These are phyloP conservation scores for Hirtodrosophila trivittata DNA, from an alignment of 2,888 invertebrate genomes.

Conservation along the genomic window DNA sequence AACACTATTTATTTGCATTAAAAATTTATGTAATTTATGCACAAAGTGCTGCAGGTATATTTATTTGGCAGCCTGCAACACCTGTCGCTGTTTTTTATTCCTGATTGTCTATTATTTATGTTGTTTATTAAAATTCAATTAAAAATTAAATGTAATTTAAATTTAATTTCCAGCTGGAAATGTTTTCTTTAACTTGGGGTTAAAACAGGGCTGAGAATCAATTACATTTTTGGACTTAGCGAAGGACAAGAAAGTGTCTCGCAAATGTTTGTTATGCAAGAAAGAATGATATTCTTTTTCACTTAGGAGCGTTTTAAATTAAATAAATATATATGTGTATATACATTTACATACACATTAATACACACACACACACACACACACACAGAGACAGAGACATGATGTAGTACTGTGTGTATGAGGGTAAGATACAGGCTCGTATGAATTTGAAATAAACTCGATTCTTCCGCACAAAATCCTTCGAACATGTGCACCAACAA, in stretches of 20 bases:
- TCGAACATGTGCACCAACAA: slow-evolving; percentile 39
- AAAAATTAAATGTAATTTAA: neutral
- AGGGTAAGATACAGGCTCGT: slow-evolving; percentile 23
- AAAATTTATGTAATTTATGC: too few relatives aligned
- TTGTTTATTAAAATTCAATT: too few relatives aligned
- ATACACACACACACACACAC: neutral
- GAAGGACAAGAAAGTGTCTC: neutral
- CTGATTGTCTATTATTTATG: too few relatives aligned
- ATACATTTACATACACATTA: neutral
- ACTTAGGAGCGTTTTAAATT: slow-evolving; percentile 11
- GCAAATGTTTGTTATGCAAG: neutral
- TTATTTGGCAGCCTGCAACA: too few relatives aligned
- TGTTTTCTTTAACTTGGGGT: too few relatives aligned
- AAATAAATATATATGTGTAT: slow-evolving; percentile 3
- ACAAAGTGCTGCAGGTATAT: too few relatives aligned
- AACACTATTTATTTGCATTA: too few relatives aligned
- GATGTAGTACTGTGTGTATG: slow-evolving; percentile 7
- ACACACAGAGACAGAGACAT: neutral
- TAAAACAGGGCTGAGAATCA: too few relatives aligned
- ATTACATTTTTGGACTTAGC: too few relatives aligned
- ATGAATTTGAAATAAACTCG: slow-evolving; percentile 60
- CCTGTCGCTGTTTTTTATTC: too few relatives aligned
- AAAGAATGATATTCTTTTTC: slow-evolving; percentile 8
- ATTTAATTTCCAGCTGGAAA: neutral
- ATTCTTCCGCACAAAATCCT: slow-evolving; percentile 51